Evolutionary conservation across 2,797 vertebrate genomes (phyloP).

Genomic region (Nyctalus aviator): DNA sequence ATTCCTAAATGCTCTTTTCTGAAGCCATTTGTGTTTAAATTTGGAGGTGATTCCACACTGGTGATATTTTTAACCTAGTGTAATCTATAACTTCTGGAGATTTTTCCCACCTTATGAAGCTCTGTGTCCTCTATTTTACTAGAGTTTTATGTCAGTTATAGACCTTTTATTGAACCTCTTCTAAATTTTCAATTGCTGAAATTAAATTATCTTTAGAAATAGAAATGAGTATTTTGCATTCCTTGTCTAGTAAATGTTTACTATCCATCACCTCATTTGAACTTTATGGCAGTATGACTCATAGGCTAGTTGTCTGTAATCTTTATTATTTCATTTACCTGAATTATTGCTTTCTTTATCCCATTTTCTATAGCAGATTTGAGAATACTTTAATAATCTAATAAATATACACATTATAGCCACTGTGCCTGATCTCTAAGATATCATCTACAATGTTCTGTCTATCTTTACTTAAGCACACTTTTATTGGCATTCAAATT

Average conservation of each 20-base stretch:
- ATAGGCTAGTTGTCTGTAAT: background rate
- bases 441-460: background rate
- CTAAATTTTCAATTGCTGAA: background rate
- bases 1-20: background rate
- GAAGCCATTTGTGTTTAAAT: background rate
- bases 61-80: background rate
- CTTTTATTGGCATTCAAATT: background rate
- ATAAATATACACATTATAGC: background rate
- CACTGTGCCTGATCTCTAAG: background rate
- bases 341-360: background rate
- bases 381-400: background rate
- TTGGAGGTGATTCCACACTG: background rate
- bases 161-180: background rate
- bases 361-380: background rate
- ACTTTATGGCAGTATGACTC: background rate
- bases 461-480: background rate
- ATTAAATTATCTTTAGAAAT: background rate
- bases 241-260: background rate
- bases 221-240: constrained; percentile 10
- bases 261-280: background rate
- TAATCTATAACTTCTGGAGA: background rate
- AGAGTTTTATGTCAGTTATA: background rate
- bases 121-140: background rate
- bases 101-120: background rate
- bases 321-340: background rate